Conservation (phyloP, 2,888 invertebrate genomes). For the Meteorus cinctellus region DNA sequence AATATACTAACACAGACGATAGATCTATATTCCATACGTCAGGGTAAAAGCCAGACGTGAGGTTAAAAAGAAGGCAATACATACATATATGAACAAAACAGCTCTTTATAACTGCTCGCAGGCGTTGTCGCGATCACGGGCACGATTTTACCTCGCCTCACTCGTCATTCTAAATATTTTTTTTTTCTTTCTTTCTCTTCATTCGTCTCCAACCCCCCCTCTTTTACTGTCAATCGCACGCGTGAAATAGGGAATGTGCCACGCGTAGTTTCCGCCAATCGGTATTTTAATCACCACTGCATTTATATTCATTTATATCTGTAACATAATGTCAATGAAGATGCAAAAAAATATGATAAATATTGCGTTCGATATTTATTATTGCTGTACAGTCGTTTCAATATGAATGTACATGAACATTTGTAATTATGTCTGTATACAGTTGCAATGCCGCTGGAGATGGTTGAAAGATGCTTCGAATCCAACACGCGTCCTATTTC, state of each 20-base stretch:
- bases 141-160: slow-evolving; percentile 1
- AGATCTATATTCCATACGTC: slow-evolving; percentile 20
- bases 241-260: slow-evolving; percentile 31
- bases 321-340: background rate
- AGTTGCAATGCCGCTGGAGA: background rate
- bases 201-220: background rate
- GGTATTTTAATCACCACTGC: slow-evolving; percentile 9
- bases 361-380: too few species aligned
- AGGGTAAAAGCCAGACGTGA: slow-evolving; percentile 29
- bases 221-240: slow-evolving; percentile 24
- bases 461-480: slow-evolving; percentile 2
- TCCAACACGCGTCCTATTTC: slow-evolving; percentile 32
- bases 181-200: background rate
- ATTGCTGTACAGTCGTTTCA: too few species aligned
- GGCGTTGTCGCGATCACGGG: slow-evolving; percentile 23
- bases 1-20: slow-evolving; percentile 28
- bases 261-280: slow-evolving; percentile 11
- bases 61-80: slow-evolving; percentile 24
- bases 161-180: slow-evolving; percentile 19
- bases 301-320: background rate
- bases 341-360: too few species aligned
- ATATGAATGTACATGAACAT: too few species aligned
- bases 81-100: slow-evolving; percentile 38
- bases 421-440: background rate
- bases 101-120: slow-evolving; percentile 38